A percentile compares a stretch with the other conserved stretches of the same genome.
Evolutionary conservation across 2,797 vertebrate genomes (phyloP).

Genomic region (Tinamus major): DNA sequence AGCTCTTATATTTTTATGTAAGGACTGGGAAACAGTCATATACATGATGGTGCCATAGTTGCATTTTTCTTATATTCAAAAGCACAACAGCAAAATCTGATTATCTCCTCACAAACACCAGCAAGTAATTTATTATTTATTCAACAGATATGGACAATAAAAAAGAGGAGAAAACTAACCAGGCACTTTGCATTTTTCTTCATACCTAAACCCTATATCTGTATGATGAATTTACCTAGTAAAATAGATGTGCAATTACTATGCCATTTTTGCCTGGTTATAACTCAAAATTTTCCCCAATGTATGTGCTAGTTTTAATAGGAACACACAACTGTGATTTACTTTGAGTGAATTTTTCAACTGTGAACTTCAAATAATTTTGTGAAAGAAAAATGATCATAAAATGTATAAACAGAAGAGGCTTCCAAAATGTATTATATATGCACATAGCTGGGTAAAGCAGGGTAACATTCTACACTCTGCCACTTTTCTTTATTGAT

Average conservation of each 20-base stretch:
- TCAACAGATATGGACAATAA: not conserved
- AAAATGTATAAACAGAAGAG: not conserved
- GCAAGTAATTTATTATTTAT: not conserved
- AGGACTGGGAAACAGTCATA: not conserved
- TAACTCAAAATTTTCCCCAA: not conserved
- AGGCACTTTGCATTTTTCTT: not conserved
- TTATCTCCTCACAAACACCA: not conserved
- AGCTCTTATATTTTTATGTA: not conserved
- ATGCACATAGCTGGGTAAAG: not conserved
- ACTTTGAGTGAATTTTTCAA: not conserved
- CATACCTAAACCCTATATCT: not conserved
- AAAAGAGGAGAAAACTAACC: not conserved
- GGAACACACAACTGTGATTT: not conserved
- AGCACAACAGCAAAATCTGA: not conserved
- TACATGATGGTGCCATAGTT: fast-evolving
- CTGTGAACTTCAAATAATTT: not conserved
- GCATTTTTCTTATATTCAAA: not conserved
- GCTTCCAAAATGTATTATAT: not conserved
- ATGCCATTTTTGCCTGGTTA: too few relatives aligned
- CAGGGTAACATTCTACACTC: not conserved
- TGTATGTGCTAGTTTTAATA: not conserved
- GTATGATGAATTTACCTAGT: not conserved
- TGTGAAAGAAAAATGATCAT: not conserved
- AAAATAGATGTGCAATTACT: not conserved
- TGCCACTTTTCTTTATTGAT: not conserved